These are phyloP conservation scores for Pipistrellus pipistrellus DNA, from an alignment of 2,797 vertebrate species.

Conservation along the genomic window DNA sequence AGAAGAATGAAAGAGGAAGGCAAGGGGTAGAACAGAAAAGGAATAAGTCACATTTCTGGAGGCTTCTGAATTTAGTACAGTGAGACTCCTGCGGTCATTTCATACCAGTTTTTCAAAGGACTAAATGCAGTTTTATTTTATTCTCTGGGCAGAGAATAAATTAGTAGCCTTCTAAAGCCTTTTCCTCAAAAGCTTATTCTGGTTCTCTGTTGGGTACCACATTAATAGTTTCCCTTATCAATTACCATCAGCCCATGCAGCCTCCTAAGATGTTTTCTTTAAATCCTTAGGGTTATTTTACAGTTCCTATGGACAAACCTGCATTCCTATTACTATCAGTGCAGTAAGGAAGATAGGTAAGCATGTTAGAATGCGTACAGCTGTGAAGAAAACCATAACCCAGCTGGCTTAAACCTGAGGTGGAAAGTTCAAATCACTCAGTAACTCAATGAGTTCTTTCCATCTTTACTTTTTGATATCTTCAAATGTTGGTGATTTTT, in stretches of 20 bases:
- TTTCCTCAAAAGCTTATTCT: conserved; percentile 48
- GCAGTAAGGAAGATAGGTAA: neutral
- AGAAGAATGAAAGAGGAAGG: conserved; percentile 2
- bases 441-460: conserved; percentile 16
- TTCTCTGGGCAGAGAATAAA: neutral
- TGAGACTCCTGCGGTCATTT: neutral
- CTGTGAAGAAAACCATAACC: neutral
- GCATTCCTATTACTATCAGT: neutral
- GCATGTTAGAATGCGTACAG: neutral
- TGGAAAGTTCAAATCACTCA: neutral
- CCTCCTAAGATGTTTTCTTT: conserved; percentile 34
- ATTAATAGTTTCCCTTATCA: neutral
- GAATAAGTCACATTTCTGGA: conserved; percentile 32
- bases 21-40: neutral
- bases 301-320: neutral
- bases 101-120: conserved; percentile 15
- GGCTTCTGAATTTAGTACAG: neutral
- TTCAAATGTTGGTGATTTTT: neutral
- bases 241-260: neutral
- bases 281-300: neutral
- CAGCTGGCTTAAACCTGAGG: neutral
- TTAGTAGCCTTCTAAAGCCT: neutral
- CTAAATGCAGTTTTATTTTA: neutral
- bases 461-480: neutral
- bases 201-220: neutral